A percentile compares a stretch with the other conserved stretches of the same genome.
Conservation (phyloP, 1,140 invertebrate species). For the Lucilia cuprina region DNA sequence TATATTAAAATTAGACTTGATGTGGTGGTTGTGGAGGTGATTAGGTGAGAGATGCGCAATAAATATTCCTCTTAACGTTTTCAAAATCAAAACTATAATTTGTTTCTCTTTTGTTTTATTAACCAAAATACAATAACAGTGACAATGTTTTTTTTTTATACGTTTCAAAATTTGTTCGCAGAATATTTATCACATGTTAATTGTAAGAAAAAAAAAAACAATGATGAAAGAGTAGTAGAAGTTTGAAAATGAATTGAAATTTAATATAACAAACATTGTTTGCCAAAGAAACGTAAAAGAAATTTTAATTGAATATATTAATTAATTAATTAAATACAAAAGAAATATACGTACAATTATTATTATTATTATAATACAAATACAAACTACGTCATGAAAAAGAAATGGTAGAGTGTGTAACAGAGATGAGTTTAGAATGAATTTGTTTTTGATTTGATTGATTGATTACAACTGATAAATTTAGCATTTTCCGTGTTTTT, state of each 20-base stretch:
- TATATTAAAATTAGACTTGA: conserved; percentile 27
- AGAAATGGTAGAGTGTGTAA: conserved; percentile 4
- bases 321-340: background rate
- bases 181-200: conserved; percentile 15
- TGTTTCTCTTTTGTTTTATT: too few relatives aligned
- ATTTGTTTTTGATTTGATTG: too few relatives aligned
- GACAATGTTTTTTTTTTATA: too few relatives aligned
- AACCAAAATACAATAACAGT: background rate
- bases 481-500: background rate
- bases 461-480: background rate
- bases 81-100: background rate
- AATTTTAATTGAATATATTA: background rate
- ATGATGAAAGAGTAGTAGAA: background rate
- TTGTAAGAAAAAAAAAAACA: too few relatives aligned
- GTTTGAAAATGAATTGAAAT: background rate
- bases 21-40: conserved; percentile 33
- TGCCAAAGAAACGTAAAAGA: conserved; percentile 1
- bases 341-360: background rate
- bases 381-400: conserved; percentile 1
- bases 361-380: background rate
- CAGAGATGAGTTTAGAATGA: background rate
- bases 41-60: background rate
- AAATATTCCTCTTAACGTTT: conserved; percentile 1
- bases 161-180: background rate
- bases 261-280: background rate